These are phyloP conservation scores for Raphicerus campestris DNA, from an alignment of 2,113 vertebrate species.

Conservation along the genomic window DNA sequence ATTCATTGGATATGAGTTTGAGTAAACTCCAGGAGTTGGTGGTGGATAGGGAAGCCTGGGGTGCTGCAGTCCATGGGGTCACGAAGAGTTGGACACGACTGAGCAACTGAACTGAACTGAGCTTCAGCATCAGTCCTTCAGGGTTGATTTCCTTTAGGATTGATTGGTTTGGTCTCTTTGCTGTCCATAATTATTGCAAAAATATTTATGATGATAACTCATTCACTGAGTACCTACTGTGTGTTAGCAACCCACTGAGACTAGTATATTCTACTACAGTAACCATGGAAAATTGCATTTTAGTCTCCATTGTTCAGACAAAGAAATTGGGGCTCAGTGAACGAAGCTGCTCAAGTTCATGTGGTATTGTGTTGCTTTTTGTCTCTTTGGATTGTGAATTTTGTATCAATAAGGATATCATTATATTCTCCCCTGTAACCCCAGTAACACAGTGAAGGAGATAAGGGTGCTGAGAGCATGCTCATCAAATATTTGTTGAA, in stretches of 20 bases:
- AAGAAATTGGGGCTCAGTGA: neutral
- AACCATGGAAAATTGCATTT: neutral
- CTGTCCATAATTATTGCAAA: neutral
- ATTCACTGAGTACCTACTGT: neutral
- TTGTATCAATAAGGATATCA: neutral
- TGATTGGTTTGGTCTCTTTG: neutral
- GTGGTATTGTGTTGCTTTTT: neutral
- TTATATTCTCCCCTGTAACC: neutral
- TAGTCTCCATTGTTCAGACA: neutral
- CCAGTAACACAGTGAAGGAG: neutral
- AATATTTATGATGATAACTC: neutral
- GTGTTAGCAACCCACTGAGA: neutral
- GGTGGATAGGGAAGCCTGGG: neutral
- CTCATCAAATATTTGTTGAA: neutral
- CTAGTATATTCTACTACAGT: neutral
- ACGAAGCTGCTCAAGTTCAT: neutral
- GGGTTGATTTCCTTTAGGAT: neutral
- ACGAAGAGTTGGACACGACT: fast-evolving
- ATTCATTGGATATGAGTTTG: neutral
- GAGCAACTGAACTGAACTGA: neutral
- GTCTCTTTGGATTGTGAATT: neutral
- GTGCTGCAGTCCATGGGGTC: neutral
- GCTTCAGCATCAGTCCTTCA: neutral
- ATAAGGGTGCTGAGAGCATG: neutral
- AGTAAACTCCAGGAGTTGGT: neutral